Base-by-base conservation (phyloP, 2,797 vertebrate species). In the Cyclura pinguis region DNA sequence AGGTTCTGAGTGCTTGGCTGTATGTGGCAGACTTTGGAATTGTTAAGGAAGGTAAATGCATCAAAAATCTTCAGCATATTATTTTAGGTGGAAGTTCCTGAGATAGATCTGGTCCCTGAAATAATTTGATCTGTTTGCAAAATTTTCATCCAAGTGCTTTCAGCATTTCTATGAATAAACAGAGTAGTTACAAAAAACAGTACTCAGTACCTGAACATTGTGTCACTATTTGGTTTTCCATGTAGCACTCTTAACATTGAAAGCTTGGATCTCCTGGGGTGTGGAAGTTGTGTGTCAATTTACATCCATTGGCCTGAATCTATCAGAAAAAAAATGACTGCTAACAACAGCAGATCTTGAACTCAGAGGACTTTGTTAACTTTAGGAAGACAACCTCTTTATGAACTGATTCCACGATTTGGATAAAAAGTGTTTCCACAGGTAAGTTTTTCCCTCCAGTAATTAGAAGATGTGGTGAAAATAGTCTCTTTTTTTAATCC, bases 371-470 rank as follows among this genome's bases (percentile, higher is more conserved):
- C 67, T 32, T 69, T 69, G 32, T 29, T 32, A 1, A 5, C 27
- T 69, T 29, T 32, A 69, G 67, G 67, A 69, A 32, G 32, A 32
- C 67, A 69, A 69, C 67, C 29, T 69, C 29, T 69, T 27, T 3
- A 78, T 12, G 42, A 78, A 81, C 24, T 93, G 67, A 47, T 22
- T 22, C 0, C 0, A 5, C 77, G 92, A 91, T 4, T n/a, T 80
- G 84, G 83, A 91, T 47, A 78, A 77, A 47, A 6, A 24, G 74
- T 77, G 38, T 27, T 77, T 50, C 27, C 12, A 78, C 10, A 29
- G 12, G 1, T 13, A 27, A 47, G 35, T 22, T 42, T 38, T 29
- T 50, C 8, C 24, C 8, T 42, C 22, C 1, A 10, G 24, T 42
- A 78, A 78, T 47, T 24, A 22, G 76, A 78, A 78, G 38, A 38